Percentiles rank a stretch among this genome's conserved stretches.
These are phyloP conservation scores for Pedionomus torquatus DNA, from an alignment of 2,113 vertebrate genomes.

Conservation along the genomic window DNA sequence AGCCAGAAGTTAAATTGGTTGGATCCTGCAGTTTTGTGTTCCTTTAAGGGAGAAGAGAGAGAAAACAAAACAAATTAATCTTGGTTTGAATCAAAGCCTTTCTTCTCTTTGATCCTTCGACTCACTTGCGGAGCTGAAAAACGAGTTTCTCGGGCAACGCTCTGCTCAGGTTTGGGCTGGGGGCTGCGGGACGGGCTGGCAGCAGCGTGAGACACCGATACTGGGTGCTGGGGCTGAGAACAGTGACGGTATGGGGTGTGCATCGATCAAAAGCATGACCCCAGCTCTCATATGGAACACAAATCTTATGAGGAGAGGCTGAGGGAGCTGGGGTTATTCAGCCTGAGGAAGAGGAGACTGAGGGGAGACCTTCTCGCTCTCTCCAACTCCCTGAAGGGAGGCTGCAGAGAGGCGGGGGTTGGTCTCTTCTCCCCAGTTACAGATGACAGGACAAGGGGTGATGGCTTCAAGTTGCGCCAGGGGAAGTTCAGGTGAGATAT, in stretches of 20 bases:
- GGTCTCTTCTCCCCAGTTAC: too few relatives aligned
- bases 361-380: too few relatives aligned
- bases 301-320: too few relatives aligned
- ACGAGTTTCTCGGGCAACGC: not conserved
- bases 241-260: fast-evolving
- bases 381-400: too few relatives aligned
- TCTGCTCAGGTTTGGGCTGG: not conserved
- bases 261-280: not conserved
- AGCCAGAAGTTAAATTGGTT: not conserved
- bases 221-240: not conserved
- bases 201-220: fast-evolving
- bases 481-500: too few relatives aligned
- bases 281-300: not conserved
- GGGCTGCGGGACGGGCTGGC: not conserved
- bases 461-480: too few relatives aligned
- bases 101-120: not conserved
- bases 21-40: not conserved
- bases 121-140: not conserved
- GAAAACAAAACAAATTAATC: not conserved
- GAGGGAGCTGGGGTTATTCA: too few relatives aligned
- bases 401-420: too few relatives aligned
- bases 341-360: too few relatives aligned
- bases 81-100: not conserved
- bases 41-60: not conserved
- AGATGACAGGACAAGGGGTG: too few relatives aligned